Base-by-base conservation (phyloP, 1,140 invertebrate genomes). In the Centruroides sculpturatus region DNA sequence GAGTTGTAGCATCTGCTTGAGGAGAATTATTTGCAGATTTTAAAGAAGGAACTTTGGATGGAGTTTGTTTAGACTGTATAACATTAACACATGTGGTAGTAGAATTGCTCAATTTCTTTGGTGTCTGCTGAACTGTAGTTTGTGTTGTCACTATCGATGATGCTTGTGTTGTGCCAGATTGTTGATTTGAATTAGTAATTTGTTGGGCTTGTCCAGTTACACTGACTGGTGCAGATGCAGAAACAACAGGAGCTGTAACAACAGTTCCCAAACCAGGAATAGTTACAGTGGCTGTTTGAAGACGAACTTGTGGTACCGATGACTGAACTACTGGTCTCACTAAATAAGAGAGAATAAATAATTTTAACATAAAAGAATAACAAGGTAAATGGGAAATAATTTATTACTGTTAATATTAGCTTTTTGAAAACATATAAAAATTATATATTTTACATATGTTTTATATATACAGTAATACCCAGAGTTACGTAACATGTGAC, bases 211-310 rank as follows among this genome's bases (percentile, higher is more conserved):
- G 50, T 55, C 34, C 11, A 35, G 58, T 36, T 34, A 63, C 55
- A 55, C 57, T 53, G 13, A 60, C 58, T 53, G 50, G 55, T 10
- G 57, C 12, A 6, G 57, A 23, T 36, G 48, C 47, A 12, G 62
- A 47, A 9, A 34, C 5, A 35, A 50, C 47, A 46, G 35, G 34
- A 47, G 62, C 48, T 13, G 56, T 53, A 23, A 64, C 57, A 6
- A 64, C 59, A 41, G 63, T 58, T 35, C 59, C 59, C 8, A 64
- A 11, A 3, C 62, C 62, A n/a, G 62, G 62, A 55, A 64, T 60
- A 47, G 59, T 58, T 41, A 60, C 59, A 36, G 61, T 55, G 9
- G 56, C 12, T 23, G 49, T 64, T 60, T 60, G 62, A 8, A 64
- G 11, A 3, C 59, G 41, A 47, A 64, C 55, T 56, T 62, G 61